phyloP scores from a whole-genome alignment of 2,888 invertebrate genomes.

The Zelleria hepariella region DNA sequence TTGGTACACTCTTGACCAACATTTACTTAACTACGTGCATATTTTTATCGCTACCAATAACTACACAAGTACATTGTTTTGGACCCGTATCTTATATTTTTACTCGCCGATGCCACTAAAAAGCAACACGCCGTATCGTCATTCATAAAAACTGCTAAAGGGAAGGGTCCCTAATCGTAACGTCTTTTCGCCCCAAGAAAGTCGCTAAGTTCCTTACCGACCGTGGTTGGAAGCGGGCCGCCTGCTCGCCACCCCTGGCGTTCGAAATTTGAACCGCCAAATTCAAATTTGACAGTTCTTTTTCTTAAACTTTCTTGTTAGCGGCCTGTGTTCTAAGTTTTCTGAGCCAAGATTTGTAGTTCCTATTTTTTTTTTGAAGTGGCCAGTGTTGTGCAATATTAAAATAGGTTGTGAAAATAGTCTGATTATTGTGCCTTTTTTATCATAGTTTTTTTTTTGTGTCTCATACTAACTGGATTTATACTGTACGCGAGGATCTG shows the following conservation, averaged over 20 bases:
- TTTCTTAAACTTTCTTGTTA: background rate
- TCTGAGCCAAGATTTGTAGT: background rate
- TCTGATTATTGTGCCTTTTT: slow-evolving; percentile 34
- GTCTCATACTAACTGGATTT: background rate
- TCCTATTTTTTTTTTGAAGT: background rate
- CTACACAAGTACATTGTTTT: no score
- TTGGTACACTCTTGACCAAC: no score
- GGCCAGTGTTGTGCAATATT: slow-evolving; percentile 8
- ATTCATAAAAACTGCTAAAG: slow-evolving; percentile 32
- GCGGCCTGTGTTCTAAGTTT: background rate
- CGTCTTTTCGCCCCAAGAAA: slow-evolving; percentile 58
- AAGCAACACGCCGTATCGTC: slow-evolving; percentile 42
- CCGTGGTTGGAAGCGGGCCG: slow-evolving; percentile 55
- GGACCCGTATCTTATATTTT: background rate
- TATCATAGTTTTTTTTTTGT: background rate
- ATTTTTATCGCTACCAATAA: no score
- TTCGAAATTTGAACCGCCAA: slow-evolving; percentile 10
- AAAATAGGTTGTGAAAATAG: slow-evolving; percentile 12
- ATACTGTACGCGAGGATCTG: background rate
- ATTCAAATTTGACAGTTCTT: slow-evolving; percentile 25
- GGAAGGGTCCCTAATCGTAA: slow-evolving; percentile 55
- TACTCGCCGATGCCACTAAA: slow-evolving; percentile 29
- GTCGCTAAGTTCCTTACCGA: slow-evolving; percentile 61
- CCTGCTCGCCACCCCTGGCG: slow-evolving; percentile 29
- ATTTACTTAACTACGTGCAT: no score